Percentiles rank a stretch among this genome's conserved stretches.
These are phyloP conservation scores for Australoheros scitulus DNA, from an alignment of 2,113 vertebrate species.

Conservation along the genomic window DNA sequence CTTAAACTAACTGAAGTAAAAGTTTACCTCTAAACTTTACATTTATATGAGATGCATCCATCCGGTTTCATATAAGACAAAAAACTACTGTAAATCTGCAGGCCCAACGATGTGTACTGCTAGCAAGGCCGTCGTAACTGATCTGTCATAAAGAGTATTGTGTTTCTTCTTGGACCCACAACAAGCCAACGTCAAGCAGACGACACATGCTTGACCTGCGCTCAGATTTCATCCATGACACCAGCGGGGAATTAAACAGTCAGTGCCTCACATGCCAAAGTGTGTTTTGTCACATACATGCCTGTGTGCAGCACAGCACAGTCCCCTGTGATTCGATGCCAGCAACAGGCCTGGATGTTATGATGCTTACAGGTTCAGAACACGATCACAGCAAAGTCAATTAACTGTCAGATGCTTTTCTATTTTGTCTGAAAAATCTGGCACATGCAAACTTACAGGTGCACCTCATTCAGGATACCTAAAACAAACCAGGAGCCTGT, in stretches of 20 bases:
- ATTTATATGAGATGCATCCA: too few species aligned
- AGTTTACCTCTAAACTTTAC: too few species aligned
- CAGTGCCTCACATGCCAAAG: conserved; percentile 16
- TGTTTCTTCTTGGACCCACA: conserved; percentile 44
- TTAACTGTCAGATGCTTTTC: background rate
- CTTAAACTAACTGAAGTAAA: too few species aligned
- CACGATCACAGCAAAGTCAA: background rate
- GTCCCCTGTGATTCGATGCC: background rate
- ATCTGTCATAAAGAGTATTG: conserved; percentile 38
- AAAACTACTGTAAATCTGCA: background rate
- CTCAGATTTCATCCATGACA: conserved; percentile 38
- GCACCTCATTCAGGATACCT: background rate
- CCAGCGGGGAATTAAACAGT: conserved; percentile 8
- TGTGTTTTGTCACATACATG: conserved; percentile 25
- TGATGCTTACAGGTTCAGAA: background rate
- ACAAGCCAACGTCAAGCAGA: conserved; percentile 53
- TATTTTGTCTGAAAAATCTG: background rate
- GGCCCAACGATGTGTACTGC: too few species aligned
- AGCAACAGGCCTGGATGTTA: background rate
- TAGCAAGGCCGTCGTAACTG: conserved; percentile 32
- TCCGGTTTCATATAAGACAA: background rate
- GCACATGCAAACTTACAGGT: background rate
- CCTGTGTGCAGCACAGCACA: background rate
- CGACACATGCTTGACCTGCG: conserved; percentile 14
- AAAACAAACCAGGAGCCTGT: background rate